These are phyloP conservation scores for Platichthys flesus DNA, from an alignment of 2,113 vertebrate species.

Conservation along the genomic window DNA sequence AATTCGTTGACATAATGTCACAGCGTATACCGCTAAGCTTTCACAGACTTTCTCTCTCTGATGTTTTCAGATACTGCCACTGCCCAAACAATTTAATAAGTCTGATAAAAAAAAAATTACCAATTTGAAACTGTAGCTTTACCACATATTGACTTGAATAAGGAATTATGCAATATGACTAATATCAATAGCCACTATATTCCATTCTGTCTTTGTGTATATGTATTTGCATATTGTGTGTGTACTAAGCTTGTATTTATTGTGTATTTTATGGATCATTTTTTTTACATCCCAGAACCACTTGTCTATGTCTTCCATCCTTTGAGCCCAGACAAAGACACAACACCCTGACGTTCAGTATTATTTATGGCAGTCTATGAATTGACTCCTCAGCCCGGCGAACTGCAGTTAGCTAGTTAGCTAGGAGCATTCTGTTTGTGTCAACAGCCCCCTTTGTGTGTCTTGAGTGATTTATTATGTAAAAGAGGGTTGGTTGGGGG, in stretches of 20 bases:
- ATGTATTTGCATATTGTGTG: conserved; percentile 1
- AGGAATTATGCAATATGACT: background rate
- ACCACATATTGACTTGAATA: background rate
- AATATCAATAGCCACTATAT: background rate
- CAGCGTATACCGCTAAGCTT: conserved; percentile 23
- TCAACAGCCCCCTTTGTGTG: conserved; percentile 86
- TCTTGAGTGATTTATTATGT: conserved; percentile 96
- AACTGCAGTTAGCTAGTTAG: conserved; percentile 75
- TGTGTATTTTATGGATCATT: conserved; percentile 55
- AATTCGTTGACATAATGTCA: conserved; percentile 59
- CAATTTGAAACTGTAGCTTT: background rate
- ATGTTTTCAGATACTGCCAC: conserved; percentile 6
- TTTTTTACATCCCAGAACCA: conserved; percentile 54
- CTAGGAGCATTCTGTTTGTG: conserved; percentile 86
- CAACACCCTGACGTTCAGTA: conserved; percentile 65
- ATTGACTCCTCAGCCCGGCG: conserved; percentile 71
- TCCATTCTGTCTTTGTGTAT: background rate
- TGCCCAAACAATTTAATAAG: conserved; percentile 7
- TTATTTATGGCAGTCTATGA: conserved; percentile 79
- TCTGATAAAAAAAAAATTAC: background rate
- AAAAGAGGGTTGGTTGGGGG: conserved; percentile 88
- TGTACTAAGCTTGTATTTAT: conserved; percentile 34
- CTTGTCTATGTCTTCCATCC: conserved; percentile 62
- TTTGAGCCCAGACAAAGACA: conserved; percentile 73
- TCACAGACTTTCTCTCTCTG: background rate